These are phyloP conservation scores for Lithosia quadra DNA, from an alignment of 2,888 invertebrate species.

Conservation along the genomic window DNA sequence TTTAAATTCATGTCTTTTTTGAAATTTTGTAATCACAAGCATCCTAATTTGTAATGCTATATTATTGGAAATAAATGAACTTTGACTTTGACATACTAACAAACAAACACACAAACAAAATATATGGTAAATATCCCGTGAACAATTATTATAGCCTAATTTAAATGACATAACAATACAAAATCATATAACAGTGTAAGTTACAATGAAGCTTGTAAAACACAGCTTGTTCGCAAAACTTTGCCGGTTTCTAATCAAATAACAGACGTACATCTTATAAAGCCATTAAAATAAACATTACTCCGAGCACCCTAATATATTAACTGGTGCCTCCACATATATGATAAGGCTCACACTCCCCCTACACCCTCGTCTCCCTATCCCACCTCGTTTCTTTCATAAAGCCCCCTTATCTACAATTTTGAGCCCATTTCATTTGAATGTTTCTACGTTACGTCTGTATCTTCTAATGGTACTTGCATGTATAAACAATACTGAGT, in stretches of 20 bases:
- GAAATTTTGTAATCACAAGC: no score
- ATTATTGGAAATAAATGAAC: no score
- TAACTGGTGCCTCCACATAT: slow-evolving; percentile 22
- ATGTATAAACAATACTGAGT: background rate
- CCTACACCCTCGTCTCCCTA: slow-evolving; percentile 24
- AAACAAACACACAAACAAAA: no score
- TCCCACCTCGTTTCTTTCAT: slow-evolving; percentile 71
- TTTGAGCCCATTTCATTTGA: slow-evolving; percentile 84
- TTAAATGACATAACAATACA: no score
- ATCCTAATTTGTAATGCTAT: no score
- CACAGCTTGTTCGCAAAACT: background rate
- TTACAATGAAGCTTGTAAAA: no score
- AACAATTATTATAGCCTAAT: no score
- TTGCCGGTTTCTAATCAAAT: slow-evolving; percentile 1
- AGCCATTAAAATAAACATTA: slow-evolving; percentile 45
- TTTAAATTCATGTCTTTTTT: no score
- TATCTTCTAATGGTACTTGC: slow-evolving; percentile 56
- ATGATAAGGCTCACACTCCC: slow-evolving; percentile 28
- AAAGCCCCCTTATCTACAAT: slow-evolving; percentile 81
- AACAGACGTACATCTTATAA: slow-evolving; percentile 29
- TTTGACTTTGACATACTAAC: no score
- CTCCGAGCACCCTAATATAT: slow-evolving; percentile 39
- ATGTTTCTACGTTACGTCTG: slow-evolving; percentile 71
- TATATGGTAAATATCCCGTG: no score
- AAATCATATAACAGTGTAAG: no score